These are phyloP conservation scores for Aphelenchoides bicaudatus DNA, from an alignment of 2,888 invertebrate genomes.

Conservation along the genomic window DNA sequence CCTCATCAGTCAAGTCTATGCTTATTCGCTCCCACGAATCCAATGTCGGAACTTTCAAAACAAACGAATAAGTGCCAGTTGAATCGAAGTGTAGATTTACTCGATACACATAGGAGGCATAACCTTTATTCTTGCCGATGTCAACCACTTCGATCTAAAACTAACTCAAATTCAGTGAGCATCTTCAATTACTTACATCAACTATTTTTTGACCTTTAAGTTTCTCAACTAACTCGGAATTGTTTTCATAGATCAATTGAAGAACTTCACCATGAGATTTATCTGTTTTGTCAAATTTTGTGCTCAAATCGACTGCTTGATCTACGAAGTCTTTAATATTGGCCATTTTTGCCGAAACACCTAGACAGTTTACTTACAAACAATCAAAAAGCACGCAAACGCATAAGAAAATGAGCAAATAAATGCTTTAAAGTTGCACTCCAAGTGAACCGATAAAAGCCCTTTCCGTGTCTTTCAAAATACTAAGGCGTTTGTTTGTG, in stretches of 20 bases:
- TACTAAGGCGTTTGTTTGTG: too few species aligned
- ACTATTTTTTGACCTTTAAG: neutral
- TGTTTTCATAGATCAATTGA: neutral
- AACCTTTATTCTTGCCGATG: neutral
- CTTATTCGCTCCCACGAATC: neutral
- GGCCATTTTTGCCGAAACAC: too few species aligned
- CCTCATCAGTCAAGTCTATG: constrained; percentile 5
- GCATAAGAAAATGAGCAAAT: too few species aligned
- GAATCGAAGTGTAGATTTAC: neutral
- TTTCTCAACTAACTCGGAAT: neutral
- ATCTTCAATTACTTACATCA: neutral
- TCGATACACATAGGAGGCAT: neutral
- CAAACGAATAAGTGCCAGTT: neutral
- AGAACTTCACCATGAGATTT: neutral
- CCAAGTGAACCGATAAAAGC: too few species aligned
- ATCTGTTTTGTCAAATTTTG: neutral
- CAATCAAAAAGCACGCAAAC: too few species aligned
- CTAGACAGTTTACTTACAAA: too few species aligned
- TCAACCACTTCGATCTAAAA: neutral
- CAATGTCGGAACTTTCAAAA: constrained; percentile 4
- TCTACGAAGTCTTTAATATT: too few species aligned
- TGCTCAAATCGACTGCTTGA: neutral
- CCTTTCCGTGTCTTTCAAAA: too few species aligned
- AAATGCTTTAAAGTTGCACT: too few species aligned
- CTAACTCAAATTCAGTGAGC: neutral